Evolutionary conservation across 1,140 invertebrate species (phyloP).

Genomic region (Leptinotarsa defecta): DNA sequence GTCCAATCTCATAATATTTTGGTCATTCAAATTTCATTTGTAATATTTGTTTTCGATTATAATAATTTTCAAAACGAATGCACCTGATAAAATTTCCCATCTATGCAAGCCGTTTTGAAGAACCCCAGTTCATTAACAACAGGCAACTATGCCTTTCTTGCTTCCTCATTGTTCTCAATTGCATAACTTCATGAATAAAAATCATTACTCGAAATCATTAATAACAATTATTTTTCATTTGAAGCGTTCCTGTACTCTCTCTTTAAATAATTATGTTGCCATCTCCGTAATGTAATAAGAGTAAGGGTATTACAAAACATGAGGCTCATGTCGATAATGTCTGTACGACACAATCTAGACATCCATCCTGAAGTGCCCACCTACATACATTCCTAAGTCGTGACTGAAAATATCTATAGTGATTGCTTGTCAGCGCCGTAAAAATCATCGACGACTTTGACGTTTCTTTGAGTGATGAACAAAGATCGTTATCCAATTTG

Average conservation of each 20-base stretch:
- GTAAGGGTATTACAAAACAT: background rate
- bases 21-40: too few species aligned
- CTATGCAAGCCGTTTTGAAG: too few species aligned
- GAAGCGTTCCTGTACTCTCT: background rate
- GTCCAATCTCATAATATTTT: too few species aligned
- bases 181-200: background rate
- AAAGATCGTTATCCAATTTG: background rate
- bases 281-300: background rate
- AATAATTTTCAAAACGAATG: too few species aligned
- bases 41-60: too few species aligned
- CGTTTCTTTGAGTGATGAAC: constrained; percentile 2
- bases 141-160: too few species aligned
- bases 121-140: too few species aligned
- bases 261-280: background rate
- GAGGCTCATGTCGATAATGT: background rate
- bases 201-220: background rate
- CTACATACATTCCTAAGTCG: background rate
- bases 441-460: background rate
- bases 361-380: background rate
- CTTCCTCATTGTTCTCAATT: background rate
- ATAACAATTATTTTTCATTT: background rate
- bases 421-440: background rate
- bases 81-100: too few species aligned
- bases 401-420: background rate
- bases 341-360: background rate